Base-by-base conservation (phyloP, 2,888 invertebrate species). In the Clistopyga incitator region DNA sequence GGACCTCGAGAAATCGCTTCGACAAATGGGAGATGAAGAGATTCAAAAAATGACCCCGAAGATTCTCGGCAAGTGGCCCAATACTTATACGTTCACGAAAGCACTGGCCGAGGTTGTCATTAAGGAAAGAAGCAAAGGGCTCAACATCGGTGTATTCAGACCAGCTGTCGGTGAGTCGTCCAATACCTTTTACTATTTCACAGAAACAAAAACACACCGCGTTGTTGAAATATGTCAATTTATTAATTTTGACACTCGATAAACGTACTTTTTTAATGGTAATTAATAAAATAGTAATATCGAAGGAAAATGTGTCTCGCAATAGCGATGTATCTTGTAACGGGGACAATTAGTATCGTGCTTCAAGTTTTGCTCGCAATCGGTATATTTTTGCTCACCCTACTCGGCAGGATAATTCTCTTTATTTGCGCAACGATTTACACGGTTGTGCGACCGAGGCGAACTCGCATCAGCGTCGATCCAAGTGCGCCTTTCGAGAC, bases 1-100 rank as follows among this genome's bases (percentile, higher is more conserved):
- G 10, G 93, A 95, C 0, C 89, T 96, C 0, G 88, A 87, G 0
- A 88, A 90, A 38, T 88, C 93, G 56, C 91, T 95, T 0, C 94
- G 94, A 79, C 95, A 94, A 85, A 91, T 95, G 61, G 93, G 94
- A 0, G 95, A 95, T 59, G 87, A 88, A 0, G 92, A 94, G 61
- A 92, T 95, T 15, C 93, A 94, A 61, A 88, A 93, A 25, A 88
- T 94, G 18, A 92, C 95, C 52, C 94, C 95, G 0, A 94, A 93
- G 52, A 61, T 87, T n/a, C 89, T 95, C 23, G 95, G 95, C 20
- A 91, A 94, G 0, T 96, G 97, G 94, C 98, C 98, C 0, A 98
- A 98, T 91, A 97, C 97, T 0, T 98, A 98, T 93, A 97, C 97
- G 0, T 97, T 96, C 91, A 97, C 98, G 1, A 98, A 98, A 94